Conservation (phyloP, 1,140 invertebrate species). For the Radopholus similis region DNA sequence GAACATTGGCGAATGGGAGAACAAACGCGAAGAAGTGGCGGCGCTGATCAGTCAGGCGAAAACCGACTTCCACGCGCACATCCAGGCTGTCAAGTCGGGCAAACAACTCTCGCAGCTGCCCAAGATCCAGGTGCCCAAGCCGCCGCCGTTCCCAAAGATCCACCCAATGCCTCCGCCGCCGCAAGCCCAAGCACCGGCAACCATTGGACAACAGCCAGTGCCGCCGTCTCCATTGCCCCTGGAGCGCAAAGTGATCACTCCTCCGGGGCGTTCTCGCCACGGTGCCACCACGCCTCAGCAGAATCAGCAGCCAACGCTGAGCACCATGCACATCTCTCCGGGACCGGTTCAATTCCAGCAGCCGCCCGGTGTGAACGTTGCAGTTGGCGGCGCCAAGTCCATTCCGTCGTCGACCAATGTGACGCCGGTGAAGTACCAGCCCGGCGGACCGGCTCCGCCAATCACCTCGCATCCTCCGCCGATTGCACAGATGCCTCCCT, state of each 20-base stretch:
- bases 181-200: slow-evolving; percentile 13
- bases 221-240: slow-evolving; percentile 29
- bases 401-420: slow-evolving; percentile 24
- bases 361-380: background rate
- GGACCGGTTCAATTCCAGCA: too few relatives aligned
- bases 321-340: slow-evolving; percentile 3
- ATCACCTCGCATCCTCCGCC: slow-evolving; percentile 11
- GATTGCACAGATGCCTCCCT: slow-evolving; percentile 2
- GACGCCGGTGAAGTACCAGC: slow-evolving; percentile 20
- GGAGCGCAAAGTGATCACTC: slow-evolving; percentile 35
- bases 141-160: slow-evolving; percentile 30
- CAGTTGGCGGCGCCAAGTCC: slow-evolving; percentile 2
- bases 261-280: slow-evolving; percentile 17
- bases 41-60: slow-evolving; percentile 32
- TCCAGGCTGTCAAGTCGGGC: slow-evolving; percentile 31
- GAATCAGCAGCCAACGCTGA: too few relatives aligned
- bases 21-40: slow-evolving; percentile 28
- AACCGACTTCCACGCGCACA: slow-evolving; percentile 33
- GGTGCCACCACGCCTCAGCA: slow-evolving; percentile 28
- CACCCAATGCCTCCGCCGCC: slow-evolving; percentile 30
- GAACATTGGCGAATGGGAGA: slow-evolving; percentile 41
- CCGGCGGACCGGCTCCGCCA: background rate
- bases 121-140: slow-evolving; percentile 42
- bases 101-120: slow-evolving; percentile 44
- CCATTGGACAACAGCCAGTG: slow-evolving; percentile 6